phyloP scores from a whole-genome alignment of 2,888 invertebrate species.

The Phania funesta region DNA sequence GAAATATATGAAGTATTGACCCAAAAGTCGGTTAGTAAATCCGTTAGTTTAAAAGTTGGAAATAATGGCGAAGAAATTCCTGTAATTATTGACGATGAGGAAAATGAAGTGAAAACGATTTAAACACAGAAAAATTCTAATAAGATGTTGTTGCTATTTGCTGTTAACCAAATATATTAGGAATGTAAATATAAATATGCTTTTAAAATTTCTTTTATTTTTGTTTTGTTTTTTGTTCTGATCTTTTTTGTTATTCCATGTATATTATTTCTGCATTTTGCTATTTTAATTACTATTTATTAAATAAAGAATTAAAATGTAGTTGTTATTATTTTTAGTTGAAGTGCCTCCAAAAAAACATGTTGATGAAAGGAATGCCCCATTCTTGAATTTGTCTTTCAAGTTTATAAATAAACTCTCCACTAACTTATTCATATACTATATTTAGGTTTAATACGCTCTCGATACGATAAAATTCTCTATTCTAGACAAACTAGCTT shows the following conservation, averaged over 20 bases:
- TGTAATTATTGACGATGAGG: constrained; percentile 75
- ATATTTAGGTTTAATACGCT: too few relatives aligned
- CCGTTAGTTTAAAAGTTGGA: constrained; percentile 82
- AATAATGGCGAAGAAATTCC: constrained; percentile 78
- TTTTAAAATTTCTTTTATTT: constrained; percentile 5
- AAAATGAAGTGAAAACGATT: constrained; percentile 70
- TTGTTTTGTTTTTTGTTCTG: neutral
- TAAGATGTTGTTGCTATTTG: constrained; percentile 18
- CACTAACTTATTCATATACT: too few relatives aligned
- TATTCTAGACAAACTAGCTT: too few relatives aligned
- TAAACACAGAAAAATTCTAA: neutral
- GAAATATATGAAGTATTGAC: constrained; percentile 75
- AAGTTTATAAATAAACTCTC: too few relatives aligned
- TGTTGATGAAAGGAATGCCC: too few relatives aligned
- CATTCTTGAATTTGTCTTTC: too few relatives aligned
- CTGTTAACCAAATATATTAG: constrained; percentile 51
- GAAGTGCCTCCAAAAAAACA: too few relatives aligned
- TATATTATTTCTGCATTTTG: neutral
- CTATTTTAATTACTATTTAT: constrained; percentile 30
- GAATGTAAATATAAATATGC: constrained; percentile 50
- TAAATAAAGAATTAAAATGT: neutral
- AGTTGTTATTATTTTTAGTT: neutral
- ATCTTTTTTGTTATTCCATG: neutral
- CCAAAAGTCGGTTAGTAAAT: constrained; percentile 82
- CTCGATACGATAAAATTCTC: too few relatives aligned